Evolutionary conservation across 2,113 vertebrate species (phyloP).

Genomic region (Labeo rohita): DNA sequence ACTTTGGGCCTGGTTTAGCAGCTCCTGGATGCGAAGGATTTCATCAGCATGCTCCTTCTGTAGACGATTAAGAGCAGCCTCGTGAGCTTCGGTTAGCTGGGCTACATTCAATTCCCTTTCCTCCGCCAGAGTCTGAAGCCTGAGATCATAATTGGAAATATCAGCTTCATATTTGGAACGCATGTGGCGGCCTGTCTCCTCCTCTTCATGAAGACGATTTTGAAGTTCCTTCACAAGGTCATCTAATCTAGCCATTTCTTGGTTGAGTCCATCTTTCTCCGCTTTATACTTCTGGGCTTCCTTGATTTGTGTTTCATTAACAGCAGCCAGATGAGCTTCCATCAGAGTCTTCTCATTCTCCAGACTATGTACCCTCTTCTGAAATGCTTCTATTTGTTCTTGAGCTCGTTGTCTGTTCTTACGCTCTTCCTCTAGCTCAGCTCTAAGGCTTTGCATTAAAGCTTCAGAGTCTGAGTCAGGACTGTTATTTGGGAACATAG

Average conservation of each 20-base stretch:
- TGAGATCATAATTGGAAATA: slow-evolving; percentile 57
- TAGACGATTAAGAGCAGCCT: slow-evolving; percentile 61
- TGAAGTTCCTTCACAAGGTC: slow-evolving; percentile 69
- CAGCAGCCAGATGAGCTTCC: slow-evolving; percentile 66
- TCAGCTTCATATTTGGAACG: slow-evolving; percentile 63
- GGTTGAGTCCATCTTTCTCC: slow-evolving; percentile 77
- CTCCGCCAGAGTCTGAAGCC: slow-evolving; percentile 61
- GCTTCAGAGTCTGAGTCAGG: slow-evolving; percentile 37
- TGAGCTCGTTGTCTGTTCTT: slow-evolving; percentile 63
- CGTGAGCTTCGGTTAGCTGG: slow-evolving; percentile 55
- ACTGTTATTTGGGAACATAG: not conserved
- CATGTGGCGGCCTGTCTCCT: slow-evolving; percentile 45
- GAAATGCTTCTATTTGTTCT: slow-evolving; percentile 67
- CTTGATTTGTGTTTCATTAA: slow-evolving; percentile 70
- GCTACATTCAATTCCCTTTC: slow-evolving; percentile 51
- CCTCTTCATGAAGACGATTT: slow-evolving; percentile 64
- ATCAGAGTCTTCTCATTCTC: slow-evolving; percentile 68
- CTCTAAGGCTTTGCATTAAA: slow-evolving; percentile 67
- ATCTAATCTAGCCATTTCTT: slow-evolving; percentile 67
- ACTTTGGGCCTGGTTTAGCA: slow-evolving; percentile 62
- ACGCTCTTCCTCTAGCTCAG: slow-evolving; percentile 69
- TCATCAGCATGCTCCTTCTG: slow-evolving; percentile 56
- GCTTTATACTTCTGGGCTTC: slow-evolving; percentile 73
- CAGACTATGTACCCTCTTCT: slow-evolving; percentile 67
- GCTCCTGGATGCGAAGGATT: slow-evolving; percentile 58